Conservation (phyloP, 1,140 invertebrate species). For the Drosophila bocki region DNA sequence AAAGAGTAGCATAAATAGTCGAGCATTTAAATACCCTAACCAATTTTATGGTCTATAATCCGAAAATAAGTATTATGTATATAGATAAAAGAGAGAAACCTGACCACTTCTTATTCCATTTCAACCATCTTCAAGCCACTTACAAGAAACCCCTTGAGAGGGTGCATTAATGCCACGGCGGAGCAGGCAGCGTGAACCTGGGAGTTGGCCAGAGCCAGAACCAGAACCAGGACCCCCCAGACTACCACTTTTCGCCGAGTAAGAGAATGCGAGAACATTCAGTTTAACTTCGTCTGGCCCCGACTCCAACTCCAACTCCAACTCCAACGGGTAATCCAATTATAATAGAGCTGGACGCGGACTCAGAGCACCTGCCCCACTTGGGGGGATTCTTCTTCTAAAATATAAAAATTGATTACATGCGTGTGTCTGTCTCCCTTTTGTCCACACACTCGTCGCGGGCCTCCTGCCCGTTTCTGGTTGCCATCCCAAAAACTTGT, state of each 20-base stretch:
- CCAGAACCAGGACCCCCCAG: conserved; percentile 24
- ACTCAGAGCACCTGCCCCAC: conserved; percentile 59
- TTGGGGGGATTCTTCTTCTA: conserved; percentile 64
- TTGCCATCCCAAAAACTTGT: conserved; percentile 45
- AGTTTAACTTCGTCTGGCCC: conserved; percentile 47
- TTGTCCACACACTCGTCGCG: conserved; percentile 14
- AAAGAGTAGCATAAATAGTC: background rate
- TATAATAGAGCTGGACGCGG: conserved; percentile 60
- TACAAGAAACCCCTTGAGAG: conserved; percentile 1
- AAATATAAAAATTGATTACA: conserved; percentile 82
- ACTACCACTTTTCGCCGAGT: conserved; percentile 44
- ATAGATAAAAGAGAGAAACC: background rate
- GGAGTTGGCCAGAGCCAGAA: conserved; percentile 7
- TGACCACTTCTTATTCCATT: too few species aligned
- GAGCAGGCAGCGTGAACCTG: background rate
- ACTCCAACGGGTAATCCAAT: conserved; percentile 86
- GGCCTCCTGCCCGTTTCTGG: background rate
- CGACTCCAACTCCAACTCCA: conserved; percentile 66
- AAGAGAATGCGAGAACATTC: conserved; percentile 56
- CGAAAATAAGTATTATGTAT: background rate
- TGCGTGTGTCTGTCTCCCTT: conserved; percentile 66
- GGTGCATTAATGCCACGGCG: conserved; percentile 1
- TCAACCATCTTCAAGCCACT: background rate
- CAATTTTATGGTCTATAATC: too few species aligned
- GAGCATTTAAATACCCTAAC: conserved; percentile 35